A percentile compares a stretch with the other conserved stretches of the same genome.
Evolutionary conservation across 2,113 vertebrate species (phyloP).

Genomic region (Pygoscelis antarcticus): DNA sequence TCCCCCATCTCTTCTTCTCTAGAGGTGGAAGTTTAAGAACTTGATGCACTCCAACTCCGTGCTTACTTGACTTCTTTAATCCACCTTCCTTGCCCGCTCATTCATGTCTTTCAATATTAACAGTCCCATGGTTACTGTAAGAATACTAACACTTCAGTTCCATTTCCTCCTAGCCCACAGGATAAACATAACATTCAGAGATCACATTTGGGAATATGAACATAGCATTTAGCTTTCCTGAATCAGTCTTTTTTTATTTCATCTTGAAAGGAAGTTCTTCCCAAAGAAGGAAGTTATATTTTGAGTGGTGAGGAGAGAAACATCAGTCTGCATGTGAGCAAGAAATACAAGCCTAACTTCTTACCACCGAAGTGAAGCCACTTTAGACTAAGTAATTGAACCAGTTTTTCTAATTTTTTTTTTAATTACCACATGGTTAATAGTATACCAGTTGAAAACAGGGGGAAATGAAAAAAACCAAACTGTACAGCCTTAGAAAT

Average conservation of each 20-base stretch:
- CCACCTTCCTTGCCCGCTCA: not conserved
- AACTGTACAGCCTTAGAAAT: not conserved
- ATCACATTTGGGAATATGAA: not conserved
- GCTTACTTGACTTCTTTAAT: not conserved
- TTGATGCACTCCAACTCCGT: not conserved
- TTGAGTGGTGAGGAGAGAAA: not conserved
- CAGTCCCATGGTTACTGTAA: not conserved
- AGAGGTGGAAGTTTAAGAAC: not conserved
- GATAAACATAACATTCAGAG: not conserved
- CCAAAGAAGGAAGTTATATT: not conserved
- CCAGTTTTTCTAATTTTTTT: not conserved
- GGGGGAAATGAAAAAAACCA: not conserved
- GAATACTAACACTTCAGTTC: not conserved
- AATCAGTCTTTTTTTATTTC: not conserved
- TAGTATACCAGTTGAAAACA: not conserved
- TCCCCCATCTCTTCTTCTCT: not conserved
- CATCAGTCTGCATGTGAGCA: not conserved
- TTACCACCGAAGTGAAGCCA: not conserved
- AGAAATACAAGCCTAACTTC: not conserved
- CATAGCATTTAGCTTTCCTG: not conserved
- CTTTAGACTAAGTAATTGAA: not conserved
- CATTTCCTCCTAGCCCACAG: not conserved
- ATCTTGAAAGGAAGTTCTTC: not conserved
- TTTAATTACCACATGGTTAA: not conserved
- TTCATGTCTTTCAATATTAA: not conserved